phyloP scores from a whole-genome alignment of 2,888 invertebrate genomes.

The Ephialtes manifestator region DNA sequence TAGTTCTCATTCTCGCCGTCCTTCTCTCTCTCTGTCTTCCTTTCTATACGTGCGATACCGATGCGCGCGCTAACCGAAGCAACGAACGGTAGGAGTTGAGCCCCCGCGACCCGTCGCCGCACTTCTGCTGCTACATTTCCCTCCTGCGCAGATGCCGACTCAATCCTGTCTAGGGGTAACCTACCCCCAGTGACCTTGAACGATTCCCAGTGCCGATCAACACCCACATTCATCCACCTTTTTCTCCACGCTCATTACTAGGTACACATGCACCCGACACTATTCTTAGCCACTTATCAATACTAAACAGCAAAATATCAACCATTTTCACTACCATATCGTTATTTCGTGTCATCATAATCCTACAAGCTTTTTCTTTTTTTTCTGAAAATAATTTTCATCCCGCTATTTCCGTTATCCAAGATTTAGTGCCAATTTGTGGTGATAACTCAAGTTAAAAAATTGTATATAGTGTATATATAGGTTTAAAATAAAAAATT shows the following conservation, averaged over 20 bases:
- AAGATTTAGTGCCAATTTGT: neutral
- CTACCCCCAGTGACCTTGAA: conserved; percentile 79
- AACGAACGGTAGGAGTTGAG: conserved; percentile 67
- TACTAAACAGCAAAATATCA: too few relatives aligned
- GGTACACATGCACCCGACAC: neutral
- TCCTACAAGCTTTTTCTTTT: too few relatives aligned
- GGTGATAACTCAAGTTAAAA: too few relatives aligned
- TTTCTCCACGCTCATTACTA: neutral
- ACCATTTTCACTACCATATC: too few relatives aligned
- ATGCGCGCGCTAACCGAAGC: conserved; percentile 66
- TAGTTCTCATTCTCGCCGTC: conserved; percentile 27
- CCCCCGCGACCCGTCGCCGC: conserved; percentile 34
- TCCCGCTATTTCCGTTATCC: neutral
- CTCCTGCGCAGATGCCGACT: conserved; percentile 77
- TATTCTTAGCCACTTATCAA: neutral
- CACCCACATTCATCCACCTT: neutral
- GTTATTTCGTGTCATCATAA: too few relatives aligned
- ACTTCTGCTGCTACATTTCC: conserved; percentile 9
- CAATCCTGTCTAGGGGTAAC: conserved; percentile 75
- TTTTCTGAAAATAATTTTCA: too few relatives aligned
- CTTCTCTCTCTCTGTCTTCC: neutral
- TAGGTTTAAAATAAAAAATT: too few relatives aligned
- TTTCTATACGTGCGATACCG: conserved; percentile 9
- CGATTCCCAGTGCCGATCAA: conserved; percentile 71
- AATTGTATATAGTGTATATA: too few relatives aligned